Evolutionary conservation across 2,888 invertebrate species (phyloP).

Genomic region (Allophyes oxyacanthae): DNA sequence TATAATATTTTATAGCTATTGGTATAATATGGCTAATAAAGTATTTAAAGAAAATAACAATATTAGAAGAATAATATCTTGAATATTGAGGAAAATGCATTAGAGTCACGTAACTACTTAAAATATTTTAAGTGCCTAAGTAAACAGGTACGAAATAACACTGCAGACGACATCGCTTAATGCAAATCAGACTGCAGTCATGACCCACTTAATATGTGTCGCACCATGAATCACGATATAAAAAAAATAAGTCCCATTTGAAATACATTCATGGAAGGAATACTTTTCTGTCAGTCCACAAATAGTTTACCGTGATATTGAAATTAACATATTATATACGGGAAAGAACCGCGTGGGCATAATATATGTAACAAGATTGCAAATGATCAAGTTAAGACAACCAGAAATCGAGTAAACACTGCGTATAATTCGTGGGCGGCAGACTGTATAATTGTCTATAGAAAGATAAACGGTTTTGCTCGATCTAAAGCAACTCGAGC

Average conservation of each 20-base stretch:
- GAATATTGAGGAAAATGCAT: conserved; percentile 23
- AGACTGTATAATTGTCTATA: conserved; percentile 67
- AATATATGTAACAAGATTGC: conserved; percentile 10
- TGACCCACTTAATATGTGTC: conserved; percentile 74
- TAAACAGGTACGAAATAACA: conserved; percentile 62
- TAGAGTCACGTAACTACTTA: conserved; percentile 35
- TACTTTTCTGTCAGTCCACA: neutral
- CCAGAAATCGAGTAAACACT: conserved; percentile 36
- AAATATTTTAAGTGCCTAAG: conserved; percentile 43
- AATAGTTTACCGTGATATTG: too few relatives aligned
- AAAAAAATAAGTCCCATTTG: conserved; percentile 22
- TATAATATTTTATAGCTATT: too few relatives aligned
- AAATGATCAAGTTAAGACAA: conserved; percentile 15
- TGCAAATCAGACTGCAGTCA: conserved; percentile 79
- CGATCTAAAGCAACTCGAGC: conserved; percentile 52
- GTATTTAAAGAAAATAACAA: neutral
- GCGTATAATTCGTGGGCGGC: conserved; percentile 59
- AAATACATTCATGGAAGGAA: conserved; percentile 29
- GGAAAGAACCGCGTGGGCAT: neutral
- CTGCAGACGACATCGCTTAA: conserved; percentile 72
- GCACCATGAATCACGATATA: conserved; percentile 68
- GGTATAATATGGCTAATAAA: too few relatives aligned
- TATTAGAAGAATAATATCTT: neutral
- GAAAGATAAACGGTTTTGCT: conserved; percentile 57
- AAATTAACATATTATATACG: neutral